Evolutionary conservation across 2,797 vertebrate species (phyloP).

Genomic region (Cichlasoma orientale): DNA sequence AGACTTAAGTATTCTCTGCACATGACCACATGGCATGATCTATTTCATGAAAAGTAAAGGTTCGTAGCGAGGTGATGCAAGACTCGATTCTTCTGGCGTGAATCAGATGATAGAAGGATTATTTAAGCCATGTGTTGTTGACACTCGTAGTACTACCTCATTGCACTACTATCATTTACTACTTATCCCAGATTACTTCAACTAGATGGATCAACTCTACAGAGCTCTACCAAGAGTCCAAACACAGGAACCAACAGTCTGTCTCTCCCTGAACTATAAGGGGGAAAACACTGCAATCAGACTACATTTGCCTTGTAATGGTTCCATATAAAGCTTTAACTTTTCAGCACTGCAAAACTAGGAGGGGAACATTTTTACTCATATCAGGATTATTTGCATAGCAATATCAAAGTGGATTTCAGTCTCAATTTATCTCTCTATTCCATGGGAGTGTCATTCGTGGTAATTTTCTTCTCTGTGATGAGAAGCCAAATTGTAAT

Average conservation of each 20-base stretch:
- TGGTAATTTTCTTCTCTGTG: constrained; percentile 44
- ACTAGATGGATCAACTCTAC: constrained; percentile 47
- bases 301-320: constrained; percentile 23
- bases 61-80: not conserved
- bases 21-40: not conserved
- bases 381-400: constrained; percentile 51
- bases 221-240: constrained; percentile 22
- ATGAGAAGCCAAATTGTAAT: constrained; percentile 67
- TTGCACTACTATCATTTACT: constrained; percentile 29
- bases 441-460: constrained; percentile 49
- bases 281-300: constrained; percentile 13
- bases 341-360: constrained; percentile 22
- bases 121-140: not conserved
- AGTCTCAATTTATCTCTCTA: constrained; percentile 58
- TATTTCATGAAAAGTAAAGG: not conserved
- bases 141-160: not conserved
- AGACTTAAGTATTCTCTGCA: not conserved
- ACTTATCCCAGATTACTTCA: constrained; percentile 22
- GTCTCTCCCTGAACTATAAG: constrained; percentile 19
- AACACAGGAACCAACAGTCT: not conserved
- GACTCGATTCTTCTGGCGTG: not conserved
- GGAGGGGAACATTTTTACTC: constrained; percentile 37
- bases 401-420: constrained; percentile 45
- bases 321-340: constrained; percentile 5
- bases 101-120: not conserved